Conservation (phyloP, 2,113 vertebrate genomes). For the Pelecanus crispus region DNA sequence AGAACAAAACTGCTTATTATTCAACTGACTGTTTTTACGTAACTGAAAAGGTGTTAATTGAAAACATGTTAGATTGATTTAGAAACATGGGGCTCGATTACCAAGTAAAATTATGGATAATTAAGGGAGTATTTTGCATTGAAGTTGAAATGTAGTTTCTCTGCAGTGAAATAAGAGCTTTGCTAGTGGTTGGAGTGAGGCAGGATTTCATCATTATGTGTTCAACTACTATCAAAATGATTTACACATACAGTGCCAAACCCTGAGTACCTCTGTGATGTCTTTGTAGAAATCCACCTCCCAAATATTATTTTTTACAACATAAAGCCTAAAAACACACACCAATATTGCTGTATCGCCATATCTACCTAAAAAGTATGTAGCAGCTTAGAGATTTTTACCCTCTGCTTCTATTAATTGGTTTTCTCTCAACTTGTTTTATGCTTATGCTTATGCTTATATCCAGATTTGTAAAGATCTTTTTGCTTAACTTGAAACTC, state of each 20-base stretch:
- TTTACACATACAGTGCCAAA: neutral
- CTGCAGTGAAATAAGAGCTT: neutral
- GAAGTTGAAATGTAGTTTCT: neutral
- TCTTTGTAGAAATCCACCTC: neutral
- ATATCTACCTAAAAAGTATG: neutral
- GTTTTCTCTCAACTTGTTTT: neutral
- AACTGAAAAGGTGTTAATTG: slow-evolving; percentile 12
- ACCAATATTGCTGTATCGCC: neutral
- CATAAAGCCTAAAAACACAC: neutral
- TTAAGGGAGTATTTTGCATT: neutral
- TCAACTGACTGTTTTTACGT: neutral
- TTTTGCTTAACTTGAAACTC: neutral
- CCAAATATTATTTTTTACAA: neutral
- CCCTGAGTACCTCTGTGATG: neutral
- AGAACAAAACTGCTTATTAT: slow-evolving; percentile 36
- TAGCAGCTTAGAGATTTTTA: neutral
- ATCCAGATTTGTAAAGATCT: neutral
- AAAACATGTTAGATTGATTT: slow-evolving; percentile 3
- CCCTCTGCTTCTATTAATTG: neutral
- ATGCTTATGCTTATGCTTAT: neutral
- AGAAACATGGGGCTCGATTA: neutral
- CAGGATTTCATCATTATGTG: neutral
- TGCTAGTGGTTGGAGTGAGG: neutral
- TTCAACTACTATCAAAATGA: neutral
- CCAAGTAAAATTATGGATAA: slow-evolving; percentile 18